A percentile compares a stretch with the other conserved stretches of the same genome.
These are phyloP conservation scores for Drosophila acutilabella DNA, from an alignment of 2,888 invertebrate genomes.

Conservation along the genomic window DNA sequence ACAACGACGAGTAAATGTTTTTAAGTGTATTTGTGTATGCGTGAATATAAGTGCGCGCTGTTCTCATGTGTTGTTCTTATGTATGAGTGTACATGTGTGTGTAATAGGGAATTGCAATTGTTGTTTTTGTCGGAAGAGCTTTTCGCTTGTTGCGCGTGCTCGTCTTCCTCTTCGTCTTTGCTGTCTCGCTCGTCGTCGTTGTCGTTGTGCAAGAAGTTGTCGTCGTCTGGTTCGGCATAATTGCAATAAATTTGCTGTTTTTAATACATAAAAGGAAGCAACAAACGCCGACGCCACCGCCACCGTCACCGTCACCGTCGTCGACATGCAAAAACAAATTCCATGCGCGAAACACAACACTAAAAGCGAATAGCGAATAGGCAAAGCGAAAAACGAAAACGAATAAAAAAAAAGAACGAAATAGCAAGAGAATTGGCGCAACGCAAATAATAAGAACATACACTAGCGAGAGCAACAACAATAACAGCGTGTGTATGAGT, in stretches of 20 bases:
- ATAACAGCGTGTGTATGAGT: constrained; percentile 23
- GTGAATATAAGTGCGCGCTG: constrained; percentile 41
- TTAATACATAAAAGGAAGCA: constrained; percentile 58
- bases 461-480: constrained; percentile 34
- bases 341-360: constrained; percentile 57
- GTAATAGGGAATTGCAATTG: constrained; percentile 76
- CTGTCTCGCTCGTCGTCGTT: constrained; percentile 26
- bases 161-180: constrained; percentile 43
- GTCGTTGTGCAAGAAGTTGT: constrained; percentile 58
- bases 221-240: constrained; percentile 51
- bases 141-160: constrained; percentile 76
- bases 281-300: constrained; percentile 41
- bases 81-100: constrained; percentile 31
- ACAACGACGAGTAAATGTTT: constrained; percentile 26
- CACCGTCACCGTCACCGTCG: constrained; percentile 14
- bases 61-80: constrained; percentile 40
- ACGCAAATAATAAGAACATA: constrained; percentile 70
- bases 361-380: constrained; percentile 61
- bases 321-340: constrained; percentile 55
- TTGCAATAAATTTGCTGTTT: constrained; percentile 62
- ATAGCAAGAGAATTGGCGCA: constrained; percentile 62
- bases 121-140: constrained; percentile 68
- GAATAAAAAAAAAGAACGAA: constrained; percentile 48
- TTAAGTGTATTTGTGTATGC: constrained; percentile 30
- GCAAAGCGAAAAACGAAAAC: constrained; percentile 45